These are phyloP conservation scores for Pheosia gnoma DNA, from an alignment of 2,888 invertebrate genomes.

Conservation along the genomic window DNA sequence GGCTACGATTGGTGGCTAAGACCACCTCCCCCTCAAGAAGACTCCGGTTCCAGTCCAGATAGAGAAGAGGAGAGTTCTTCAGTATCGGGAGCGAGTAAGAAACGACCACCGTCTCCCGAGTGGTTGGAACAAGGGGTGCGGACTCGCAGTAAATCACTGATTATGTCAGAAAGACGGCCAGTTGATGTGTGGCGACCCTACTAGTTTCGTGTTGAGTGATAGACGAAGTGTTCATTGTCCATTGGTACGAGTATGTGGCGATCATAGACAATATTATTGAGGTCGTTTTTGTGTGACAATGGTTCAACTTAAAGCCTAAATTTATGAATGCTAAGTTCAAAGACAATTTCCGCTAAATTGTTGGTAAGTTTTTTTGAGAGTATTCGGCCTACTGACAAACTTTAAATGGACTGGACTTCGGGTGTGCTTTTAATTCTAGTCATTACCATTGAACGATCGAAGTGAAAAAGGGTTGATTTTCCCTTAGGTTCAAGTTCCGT, in stretches of 20 bases:
- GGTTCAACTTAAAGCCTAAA: no score
- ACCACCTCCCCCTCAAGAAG: slow-evolving; percentile 73
- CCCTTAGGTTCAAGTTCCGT: slow-evolving; percentile 57
- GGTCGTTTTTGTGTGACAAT: no score
- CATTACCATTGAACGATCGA: not conserved
- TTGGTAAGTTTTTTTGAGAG: no score
- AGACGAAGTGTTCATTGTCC: slow-evolving; percentile 5
- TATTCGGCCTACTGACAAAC: no score
- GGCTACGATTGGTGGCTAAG: slow-evolving; percentile 88
- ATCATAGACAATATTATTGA: no score
- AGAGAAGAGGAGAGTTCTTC: slow-evolving; percentile 73
- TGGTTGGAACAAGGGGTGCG: slow-evolving; percentile 75
- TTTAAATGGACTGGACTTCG: no score
- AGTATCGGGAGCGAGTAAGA: slow-evolving; percentile 72
- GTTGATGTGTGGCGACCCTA: slow-evolving; percentile 93
- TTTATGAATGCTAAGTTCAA: no score
- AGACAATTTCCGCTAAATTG: no score
- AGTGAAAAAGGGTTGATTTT: slow-evolving; percentile 9
- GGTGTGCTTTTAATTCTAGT: not conserved
- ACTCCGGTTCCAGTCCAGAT: slow-evolving; percentile 73
- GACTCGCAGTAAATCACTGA: slow-evolving; percentile 74
- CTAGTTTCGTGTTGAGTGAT: slow-evolving; percentile 54
- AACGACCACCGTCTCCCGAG: slow-evolving; percentile 82
- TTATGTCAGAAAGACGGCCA: slow-evolving; percentile 77
- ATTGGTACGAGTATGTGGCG: no score